A percentile compares a stretch with the other conserved stretches of the same genome.
These are phyloP conservation scores for Anser cygnoides DNA, from an alignment of 2,113 vertebrate species.

Conservation along the genomic window DNA sequence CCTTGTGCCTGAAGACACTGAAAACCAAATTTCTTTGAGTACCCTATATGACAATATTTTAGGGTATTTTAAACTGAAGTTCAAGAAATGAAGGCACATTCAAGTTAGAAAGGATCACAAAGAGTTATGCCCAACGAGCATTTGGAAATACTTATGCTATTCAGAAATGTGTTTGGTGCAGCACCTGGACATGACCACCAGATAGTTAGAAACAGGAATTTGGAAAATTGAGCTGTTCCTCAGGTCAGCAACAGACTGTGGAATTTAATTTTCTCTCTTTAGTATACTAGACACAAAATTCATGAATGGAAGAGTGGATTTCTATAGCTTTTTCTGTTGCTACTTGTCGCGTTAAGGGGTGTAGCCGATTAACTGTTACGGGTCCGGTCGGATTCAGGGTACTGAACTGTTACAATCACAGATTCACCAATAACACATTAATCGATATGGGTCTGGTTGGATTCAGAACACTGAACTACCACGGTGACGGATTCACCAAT, in stretches of 20 bases:
- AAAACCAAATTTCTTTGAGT: background rate
- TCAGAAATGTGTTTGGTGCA: background rate
- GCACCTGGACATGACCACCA: background rate
- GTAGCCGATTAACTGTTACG: no score
- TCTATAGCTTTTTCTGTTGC: rapidly evolving
- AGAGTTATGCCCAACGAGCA: background rate
- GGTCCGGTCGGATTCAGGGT: no score
- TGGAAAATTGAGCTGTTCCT: background rate
- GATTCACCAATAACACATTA: no score
- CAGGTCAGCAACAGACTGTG: background rate
- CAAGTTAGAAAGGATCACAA: background rate
- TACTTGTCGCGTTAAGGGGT: background rate
- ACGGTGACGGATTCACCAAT: no score
- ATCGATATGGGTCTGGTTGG: no score
- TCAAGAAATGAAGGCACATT: background rate
- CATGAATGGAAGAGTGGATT: background rate
- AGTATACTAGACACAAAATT: background rate
- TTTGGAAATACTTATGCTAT: background rate
- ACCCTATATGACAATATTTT: background rate
- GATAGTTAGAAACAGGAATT: background rate
- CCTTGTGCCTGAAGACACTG: background rate
- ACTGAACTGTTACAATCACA: no score
- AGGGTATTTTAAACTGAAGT: background rate
- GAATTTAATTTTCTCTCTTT: background rate
- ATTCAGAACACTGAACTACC: no score